Percentiles rank a stretch among this genome's conserved stretches.
phyloP scores from a whole-genome alignment of 1,140 invertebrate species.

The Pectinophora gossypiella region DNA sequence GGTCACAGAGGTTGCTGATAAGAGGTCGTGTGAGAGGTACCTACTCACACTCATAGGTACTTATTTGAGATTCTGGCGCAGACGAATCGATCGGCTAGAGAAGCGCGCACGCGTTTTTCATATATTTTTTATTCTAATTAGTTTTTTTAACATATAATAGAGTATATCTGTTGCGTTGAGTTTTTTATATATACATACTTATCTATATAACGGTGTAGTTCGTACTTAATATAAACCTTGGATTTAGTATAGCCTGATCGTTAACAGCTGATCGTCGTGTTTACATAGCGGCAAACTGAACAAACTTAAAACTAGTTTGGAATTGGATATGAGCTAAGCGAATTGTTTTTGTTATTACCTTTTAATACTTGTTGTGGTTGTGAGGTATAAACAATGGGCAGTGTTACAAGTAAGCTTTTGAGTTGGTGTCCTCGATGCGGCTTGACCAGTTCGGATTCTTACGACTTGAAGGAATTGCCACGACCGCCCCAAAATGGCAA shows the following conservation, averaged over 20 bases:
- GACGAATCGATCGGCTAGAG: constrained; percentile 33
- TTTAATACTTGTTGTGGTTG: constrained; percentile 5
- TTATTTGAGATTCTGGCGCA: constrained; percentile 26
- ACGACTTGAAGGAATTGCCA: constrained; percentile 53
- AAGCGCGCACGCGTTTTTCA: constrained; percentile 46
- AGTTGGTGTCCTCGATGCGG: no score
- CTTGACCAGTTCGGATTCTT: constrained; percentile 41
- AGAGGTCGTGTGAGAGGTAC: constrained; percentile 64
- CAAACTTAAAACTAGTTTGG: constrained; percentile 31
- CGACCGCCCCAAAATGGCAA: constrained; percentile 39
- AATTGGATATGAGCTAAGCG: constrained; percentile 43
- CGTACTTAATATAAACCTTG: no score
- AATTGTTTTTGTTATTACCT: background rate
- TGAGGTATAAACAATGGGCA: constrained; percentile 35
- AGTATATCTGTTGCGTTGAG: no score
- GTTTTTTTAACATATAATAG: no score
- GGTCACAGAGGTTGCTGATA: constrained; percentile 31
- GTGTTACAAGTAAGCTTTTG: constrained; percentile 44
- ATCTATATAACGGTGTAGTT: no score
- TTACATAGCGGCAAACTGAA: constrained; percentile 45
- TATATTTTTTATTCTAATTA: no score
- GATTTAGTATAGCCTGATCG: no score
- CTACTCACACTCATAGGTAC: constrained; percentile 19
- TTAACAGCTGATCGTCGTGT: constrained; percentile 33
- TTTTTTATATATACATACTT: no score